These are phyloP conservation scores for Protodeltote pygarga DNA, from an alignment of 2,888 invertebrate species.

Conservation along the genomic window DNA sequence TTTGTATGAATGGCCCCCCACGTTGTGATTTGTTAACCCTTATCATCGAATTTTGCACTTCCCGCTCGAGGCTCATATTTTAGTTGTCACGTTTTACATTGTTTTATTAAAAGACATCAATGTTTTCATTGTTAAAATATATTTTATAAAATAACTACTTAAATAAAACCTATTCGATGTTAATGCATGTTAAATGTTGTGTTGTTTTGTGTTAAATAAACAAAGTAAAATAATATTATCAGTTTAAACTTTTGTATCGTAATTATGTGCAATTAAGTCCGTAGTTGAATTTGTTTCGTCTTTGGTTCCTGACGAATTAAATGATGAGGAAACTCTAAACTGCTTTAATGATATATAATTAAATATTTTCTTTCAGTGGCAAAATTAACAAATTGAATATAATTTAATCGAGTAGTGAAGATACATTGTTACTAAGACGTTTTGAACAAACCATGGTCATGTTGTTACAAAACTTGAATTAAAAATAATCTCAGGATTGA, in stretches of 20 bases:
- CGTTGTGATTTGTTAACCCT: constrained; percentile 45
- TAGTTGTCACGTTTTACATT: constrained; percentile 36
- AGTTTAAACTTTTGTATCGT: constrained; percentile 7
- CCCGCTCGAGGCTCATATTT: constrained; percentile 27
- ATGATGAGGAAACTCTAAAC: constrained; percentile 2
- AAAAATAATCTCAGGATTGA: too few species aligned
- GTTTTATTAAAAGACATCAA: constrained; percentile 28
- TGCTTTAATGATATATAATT: constrained; percentile 6
- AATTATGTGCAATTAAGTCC: constrained; percentile 2
- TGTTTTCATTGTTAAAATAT: constrained; percentile 33
- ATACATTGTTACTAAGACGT: constrained; percentile 24
- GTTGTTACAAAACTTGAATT: too few species aligned
- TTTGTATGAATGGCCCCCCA: constrained; percentile 43
- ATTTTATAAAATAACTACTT: constrained; percentile 32
- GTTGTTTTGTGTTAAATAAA: constrained; percentile 47
- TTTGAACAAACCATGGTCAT: too few species aligned
- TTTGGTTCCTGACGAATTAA: constrained; percentile 1
- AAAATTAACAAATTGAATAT: constrained; percentile 11
- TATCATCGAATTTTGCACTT: constrained; percentile 31
- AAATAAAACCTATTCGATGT: constrained; percentile 29
- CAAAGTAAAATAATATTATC: constrained; percentile 10
- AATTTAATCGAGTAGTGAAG: constrained; percentile 11
- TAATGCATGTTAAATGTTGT: constrained; percentile 56
- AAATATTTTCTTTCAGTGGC: constrained; percentile 39
- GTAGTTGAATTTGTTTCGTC: neutral